phyloP scores from a whole-genome alignment of 2,797 vertebrate species.

The Denticeps clupeoides region DNA sequence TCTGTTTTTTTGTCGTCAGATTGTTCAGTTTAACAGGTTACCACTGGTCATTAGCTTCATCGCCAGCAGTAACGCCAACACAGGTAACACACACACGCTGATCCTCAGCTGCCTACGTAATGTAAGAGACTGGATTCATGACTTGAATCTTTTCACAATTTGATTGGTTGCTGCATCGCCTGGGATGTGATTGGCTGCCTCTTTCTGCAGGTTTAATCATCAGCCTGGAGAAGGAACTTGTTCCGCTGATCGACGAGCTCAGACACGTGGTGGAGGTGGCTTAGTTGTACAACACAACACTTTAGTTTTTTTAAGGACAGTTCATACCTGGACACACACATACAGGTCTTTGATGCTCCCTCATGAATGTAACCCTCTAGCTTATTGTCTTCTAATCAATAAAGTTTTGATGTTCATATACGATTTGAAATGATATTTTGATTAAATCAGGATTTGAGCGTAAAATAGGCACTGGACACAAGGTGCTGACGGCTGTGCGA shows the following conservation, averaged over 20 bases:
- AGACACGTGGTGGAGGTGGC: slow-evolving; percentile 91
- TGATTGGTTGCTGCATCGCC: no score
- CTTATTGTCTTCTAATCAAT: slow-evolving; percentile 25
- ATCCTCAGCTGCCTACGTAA: no score
- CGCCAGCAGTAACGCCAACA: slow-evolving; percentile 87
- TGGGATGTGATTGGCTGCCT: no score
- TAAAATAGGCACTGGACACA: no score
- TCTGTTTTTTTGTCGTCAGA: slow-evolving; percentile 47
- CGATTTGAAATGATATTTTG: no score
- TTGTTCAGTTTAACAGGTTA: slow-evolving; percentile 88
- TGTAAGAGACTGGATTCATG: no score
- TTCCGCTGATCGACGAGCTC: slow-evolving; percentile 82
- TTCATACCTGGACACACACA: slow-evolving; percentile 2
- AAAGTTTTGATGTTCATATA: no score
- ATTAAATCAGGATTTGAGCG: no score
- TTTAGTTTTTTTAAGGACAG: slow-evolving; percentile 10
- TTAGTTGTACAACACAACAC: slow-evolving; percentile 44
- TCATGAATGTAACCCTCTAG: slow-evolving; percentile 31
- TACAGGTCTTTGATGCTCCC: slow-evolving; percentile 20
- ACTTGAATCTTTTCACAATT: no score
- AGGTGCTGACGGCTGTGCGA: no score
- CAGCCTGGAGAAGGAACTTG: slow-evolving; percentile 88
- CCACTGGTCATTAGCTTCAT: slow-evolving; percentile 96
- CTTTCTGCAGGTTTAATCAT: slow-evolving; percentile 76
- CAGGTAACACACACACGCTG: no score